phyloP scores from a whole-genome alignment of 2,888 invertebrate genomes.

The Meloe dianella region DNA sequence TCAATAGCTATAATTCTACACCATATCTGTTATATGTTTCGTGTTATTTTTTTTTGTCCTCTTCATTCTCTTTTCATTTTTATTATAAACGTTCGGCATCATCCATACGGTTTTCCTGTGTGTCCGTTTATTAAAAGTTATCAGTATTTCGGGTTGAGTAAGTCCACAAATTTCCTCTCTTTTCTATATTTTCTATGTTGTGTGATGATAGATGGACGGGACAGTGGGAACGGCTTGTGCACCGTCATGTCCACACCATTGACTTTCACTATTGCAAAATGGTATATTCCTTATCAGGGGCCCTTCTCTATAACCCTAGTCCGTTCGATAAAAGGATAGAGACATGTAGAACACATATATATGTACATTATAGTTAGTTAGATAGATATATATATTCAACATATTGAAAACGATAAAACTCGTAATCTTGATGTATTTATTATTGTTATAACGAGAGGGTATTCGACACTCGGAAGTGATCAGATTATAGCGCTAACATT shows the following conservation, averaged over 20 bases:
- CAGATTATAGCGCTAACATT: neutral
- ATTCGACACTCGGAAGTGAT: constrained; percentile 40
- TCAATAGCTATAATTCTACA: too few species aligned
- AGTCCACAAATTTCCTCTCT: constrained; percentile 34
- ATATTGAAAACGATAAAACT: constrained; percentile 7
- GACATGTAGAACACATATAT: neutral
- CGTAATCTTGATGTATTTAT: constrained; percentile 41
- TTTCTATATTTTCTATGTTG: constrained; percentile 19
- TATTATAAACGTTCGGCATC: neutral
- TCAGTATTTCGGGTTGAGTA: constrained; percentile 48
- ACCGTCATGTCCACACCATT: constrained; percentile 56
- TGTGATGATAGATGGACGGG: constrained; percentile 48
- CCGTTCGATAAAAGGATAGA: constrained; percentile 3
- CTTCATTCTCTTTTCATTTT: neutral
- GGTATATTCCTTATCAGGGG: constrained; percentile 17
- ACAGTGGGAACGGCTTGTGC: constrained; percentile 44
- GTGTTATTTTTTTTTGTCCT: neutral
- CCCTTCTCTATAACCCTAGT: constrained; percentile 14
- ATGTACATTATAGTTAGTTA: too few species aligned
- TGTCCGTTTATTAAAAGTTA: constrained; percentile 34
- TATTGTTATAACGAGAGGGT: constrained; percentile 37
- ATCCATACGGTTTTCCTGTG: constrained; percentile 19
- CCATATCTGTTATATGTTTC: neutral
- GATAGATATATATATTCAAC: constrained; percentile 2
- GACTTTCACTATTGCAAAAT: constrained; percentile 45